A percentile compares a stretch with the other conserved stretches of the same genome.
phyloP scores from a whole-genome alignment of 2,113 vertebrate genomes.

The Agelaius tricolor region DNA sequence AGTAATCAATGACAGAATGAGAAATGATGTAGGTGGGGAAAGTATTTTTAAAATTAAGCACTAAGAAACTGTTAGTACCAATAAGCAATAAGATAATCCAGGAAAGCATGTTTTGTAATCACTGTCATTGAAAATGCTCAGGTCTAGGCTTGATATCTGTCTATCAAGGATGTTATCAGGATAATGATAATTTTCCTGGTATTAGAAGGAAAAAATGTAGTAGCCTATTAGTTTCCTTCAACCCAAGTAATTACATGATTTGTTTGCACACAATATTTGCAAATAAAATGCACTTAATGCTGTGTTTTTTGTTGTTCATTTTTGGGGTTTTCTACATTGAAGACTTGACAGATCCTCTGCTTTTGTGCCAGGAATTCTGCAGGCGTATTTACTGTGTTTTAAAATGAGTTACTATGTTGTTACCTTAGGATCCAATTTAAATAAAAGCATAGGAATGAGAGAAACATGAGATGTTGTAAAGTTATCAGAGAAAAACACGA shows the following conservation, averaged over 20 bases:
- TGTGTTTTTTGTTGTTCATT: neutral
- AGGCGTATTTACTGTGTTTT: neutral
- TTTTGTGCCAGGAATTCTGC: slow-evolving; percentile 13
- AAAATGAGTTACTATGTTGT: neutral
- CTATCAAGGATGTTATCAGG: neutral
- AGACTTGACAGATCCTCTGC: slow-evolving; percentile 12
- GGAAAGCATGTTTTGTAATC: neutral
- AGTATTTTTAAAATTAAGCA: neutral
- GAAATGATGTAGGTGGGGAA: neutral
- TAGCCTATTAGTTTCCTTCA: slow-evolving; percentile 13
- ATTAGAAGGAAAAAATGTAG: neutral
- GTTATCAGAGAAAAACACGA: neutral
- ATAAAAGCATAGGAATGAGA: neutral
- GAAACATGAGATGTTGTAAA: neutral
- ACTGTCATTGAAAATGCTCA: neutral
- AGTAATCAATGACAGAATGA: slow-evolving; percentile 13
- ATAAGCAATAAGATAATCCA: neutral
- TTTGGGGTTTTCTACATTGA: neutral
- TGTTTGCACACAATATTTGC: slow-evolving; percentile 29
- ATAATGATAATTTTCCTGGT: slow-evolving; percentile 30
- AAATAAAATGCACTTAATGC: slow-evolving; percentile 8
- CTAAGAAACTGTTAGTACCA: neutral
- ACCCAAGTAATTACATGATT: neutral
- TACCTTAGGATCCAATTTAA: neutral
- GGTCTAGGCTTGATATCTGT: slow-evolving; percentile 17